Evolutionary conservation across 2,888 invertebrate species (phyloP).

Genomic region (Baronia brevicornis): DNA sequence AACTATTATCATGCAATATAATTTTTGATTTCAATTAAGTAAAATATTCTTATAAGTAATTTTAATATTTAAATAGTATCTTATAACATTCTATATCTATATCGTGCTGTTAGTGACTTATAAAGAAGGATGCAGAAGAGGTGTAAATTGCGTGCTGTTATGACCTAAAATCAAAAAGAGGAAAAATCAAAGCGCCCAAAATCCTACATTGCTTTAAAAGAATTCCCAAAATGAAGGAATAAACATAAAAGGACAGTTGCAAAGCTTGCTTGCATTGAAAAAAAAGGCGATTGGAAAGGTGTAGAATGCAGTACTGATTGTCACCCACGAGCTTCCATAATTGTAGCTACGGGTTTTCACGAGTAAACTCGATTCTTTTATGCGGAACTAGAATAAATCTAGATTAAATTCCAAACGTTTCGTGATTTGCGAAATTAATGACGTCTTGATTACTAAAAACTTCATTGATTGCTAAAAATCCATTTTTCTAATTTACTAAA

Average conservation of each 20-base stretch:
- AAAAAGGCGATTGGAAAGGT: constrained; percentile 15
- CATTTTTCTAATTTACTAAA: too few species aligned
- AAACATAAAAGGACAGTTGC: too few species aligned
- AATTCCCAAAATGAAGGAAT: constrained; percentile 9
- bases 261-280: constrained; percentile 1
- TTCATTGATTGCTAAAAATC: too few species aligned
- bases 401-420: constrained; percentile 1
- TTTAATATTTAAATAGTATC: too few species aligned
- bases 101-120: too few species aligned
- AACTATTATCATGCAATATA: too few species aligned
- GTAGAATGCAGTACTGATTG: constrained; percentile 13
- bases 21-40: too few species aligned
- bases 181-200: constrained; percentile 8
- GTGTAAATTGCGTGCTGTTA: constrained; percentile 3
- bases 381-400: constrained; percentile 8
- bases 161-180: neutral
- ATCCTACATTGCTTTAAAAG: constrained; percentile 11
- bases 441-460: too few species aligned
- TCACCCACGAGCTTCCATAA: constrained; percentile 13
- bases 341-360: constrained; percentile 12
- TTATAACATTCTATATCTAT: too few species aligned
- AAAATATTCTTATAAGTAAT: too few species aligned
- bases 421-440: too few species aligned
- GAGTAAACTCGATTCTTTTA: constrained; percentile 6
- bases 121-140: constrained; percentile 1